phyloP scores from a whole-genome alignment of 1,140 invertebrate genomes.

The Musca vetustissima region DNA sequence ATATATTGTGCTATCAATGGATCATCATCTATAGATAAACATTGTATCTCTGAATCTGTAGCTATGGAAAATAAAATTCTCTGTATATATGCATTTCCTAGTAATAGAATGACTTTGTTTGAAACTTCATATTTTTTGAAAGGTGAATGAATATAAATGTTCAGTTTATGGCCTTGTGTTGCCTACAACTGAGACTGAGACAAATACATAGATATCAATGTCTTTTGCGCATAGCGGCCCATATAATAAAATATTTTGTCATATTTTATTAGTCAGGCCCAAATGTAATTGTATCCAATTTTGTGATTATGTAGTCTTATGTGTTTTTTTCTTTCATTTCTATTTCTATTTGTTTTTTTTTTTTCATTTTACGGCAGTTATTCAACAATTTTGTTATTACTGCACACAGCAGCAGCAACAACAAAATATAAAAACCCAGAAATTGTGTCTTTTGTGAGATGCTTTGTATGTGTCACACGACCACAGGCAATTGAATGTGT shows the following conservation, averaged over 20 bases:
- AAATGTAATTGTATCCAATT: constrained; percentile 25
- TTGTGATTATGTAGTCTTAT: constrained; percentile 12
- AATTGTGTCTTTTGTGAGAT: too few relatives aligned
- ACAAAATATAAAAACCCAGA: not conserved
- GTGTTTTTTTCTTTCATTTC: not conserved
- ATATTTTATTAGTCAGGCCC: constrained; percentile 29
- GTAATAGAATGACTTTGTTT: too few relatives aligned
- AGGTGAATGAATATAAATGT: not conserved
- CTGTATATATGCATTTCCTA: too few relatives aligned
- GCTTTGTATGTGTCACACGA: too few relatives aligned
- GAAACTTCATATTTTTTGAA: not conserved
- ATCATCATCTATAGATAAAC: too few relatives aligned
- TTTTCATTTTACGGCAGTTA: too few relatives aligned
- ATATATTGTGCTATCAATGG: too few relatives aligned
- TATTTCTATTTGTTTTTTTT: not conserved
- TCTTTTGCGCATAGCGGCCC: not conserved
- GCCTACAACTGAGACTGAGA: not conserved
- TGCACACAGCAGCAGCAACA: too few relatives aligned
- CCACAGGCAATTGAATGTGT: too few relatives aligned
- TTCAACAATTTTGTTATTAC: too few relatives aligned
- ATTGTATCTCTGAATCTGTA: too few relatives aligned
- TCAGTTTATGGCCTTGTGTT: not conserved
- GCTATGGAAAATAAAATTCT: too few relatives aligned
- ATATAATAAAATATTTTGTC: constrained; percentile 24
- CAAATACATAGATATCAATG: not conserved